Evolutionary conservation across 1,140 invertebrate species (phyloP).

Genomic region (Euschistus heros): DNA sequence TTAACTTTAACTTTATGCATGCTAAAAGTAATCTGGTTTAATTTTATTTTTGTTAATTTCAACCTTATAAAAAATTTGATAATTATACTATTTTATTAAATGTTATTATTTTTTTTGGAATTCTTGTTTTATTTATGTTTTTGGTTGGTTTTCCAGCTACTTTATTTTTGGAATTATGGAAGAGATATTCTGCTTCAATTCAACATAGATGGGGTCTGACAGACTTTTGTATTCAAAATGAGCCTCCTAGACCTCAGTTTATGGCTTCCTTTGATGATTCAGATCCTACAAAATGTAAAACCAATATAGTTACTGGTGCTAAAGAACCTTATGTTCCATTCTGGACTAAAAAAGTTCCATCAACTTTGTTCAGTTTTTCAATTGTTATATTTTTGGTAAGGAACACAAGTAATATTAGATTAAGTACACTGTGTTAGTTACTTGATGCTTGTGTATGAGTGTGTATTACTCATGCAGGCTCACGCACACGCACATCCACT

Average conservation of each 20-base stretch:
- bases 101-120: too few species aligned
- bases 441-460: too few species aligned
- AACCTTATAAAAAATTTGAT: too few species aligned
- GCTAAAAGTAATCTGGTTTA: too few species aligned
- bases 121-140: not conserved
- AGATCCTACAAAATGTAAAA: slow-evolving; percentile 33
- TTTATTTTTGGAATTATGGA: slow-evolving; percentile 89
- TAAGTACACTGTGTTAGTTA: too few species aligned
- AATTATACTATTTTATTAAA: too few species aligned
- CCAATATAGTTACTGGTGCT: slow-evolving; percentile 64
- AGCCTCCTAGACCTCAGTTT: slow-evolving; percentile 78
- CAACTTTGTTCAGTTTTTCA: slow-evolving; percentile 72
- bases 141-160: slow-evolving; percentile 45
- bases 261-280: slow-evolving; percentile 52
- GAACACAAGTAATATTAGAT: too few species aligned
- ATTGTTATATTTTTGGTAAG: slow-evolving; percentile 65
- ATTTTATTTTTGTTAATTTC: too few species aligned
- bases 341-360: slow-evolving; percentile 75
- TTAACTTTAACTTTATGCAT: too few species aligned
- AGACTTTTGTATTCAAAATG: slow-evolving; percentile 73
- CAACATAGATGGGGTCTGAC: slow-evolving; percentile 85
- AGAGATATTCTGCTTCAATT: slow-evolving; percentile 80
- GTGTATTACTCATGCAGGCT: too few species aligned
- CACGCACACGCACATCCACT: too few species aligned
- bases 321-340: slow-evolving; percentile 76